Evolutionary conservation across 2,113 vertebrate genomes (phyloP).

Genomic region (Meleagris gallopavo): DNA sequence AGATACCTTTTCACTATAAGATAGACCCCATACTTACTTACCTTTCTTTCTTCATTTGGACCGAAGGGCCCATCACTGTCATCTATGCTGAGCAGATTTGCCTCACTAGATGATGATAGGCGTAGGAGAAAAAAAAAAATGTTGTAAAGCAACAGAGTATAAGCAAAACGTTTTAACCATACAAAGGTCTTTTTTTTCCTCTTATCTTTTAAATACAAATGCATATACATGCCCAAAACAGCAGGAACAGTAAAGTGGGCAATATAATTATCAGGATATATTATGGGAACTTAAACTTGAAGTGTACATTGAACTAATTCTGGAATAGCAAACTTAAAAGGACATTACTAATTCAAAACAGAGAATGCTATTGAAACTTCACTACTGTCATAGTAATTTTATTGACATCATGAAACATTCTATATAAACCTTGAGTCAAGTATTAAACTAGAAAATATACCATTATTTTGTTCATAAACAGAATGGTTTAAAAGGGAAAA

Average conservation of each 20-base stretch:
- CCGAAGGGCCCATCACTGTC: constrained; percentile 79
- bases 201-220: neutral
- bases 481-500: neutral
- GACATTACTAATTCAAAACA: neutral
- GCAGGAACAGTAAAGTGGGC: neutral
- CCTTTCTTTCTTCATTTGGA: constrained; percentile 85
- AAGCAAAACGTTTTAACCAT: neutral
- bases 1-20: neutral
- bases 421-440: neutral
- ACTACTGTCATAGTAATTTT: neutral
- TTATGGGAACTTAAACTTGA: neutral
- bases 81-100: constrained; percentile 84
- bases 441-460: neutral
- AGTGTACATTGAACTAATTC: neutral
- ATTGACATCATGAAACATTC: neutral
- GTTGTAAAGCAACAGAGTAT: neutral
- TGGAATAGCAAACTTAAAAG: neutral
- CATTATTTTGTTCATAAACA: neutral
- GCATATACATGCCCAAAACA: neutral
- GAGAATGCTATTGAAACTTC: neutral
- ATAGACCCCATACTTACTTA: constrained; percentile 78
- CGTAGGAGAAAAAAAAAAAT: constrained; percentile 26
- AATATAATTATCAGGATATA: neutral
- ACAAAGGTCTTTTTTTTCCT: neutral
- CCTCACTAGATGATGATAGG: constrained; percentile 71